phyloP scores from a whole-genome alignment of 1,140 invertebrate species.

The Drosophila repletoides region DNA sequence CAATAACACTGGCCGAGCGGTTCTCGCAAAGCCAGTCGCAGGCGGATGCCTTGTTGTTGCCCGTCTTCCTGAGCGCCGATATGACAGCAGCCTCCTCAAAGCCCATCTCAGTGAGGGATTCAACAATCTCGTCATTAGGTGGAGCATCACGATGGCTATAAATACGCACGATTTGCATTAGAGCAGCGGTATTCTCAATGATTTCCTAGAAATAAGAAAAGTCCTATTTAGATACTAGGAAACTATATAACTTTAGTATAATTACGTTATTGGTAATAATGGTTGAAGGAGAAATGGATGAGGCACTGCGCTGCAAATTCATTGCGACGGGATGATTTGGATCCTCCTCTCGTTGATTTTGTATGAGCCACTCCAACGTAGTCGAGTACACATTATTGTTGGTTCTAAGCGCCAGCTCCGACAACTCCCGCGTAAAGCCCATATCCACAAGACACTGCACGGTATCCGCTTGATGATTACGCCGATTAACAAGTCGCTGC shows the following conservation, averaged over 20 bases:
- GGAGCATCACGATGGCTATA: conserved; percentile 77
- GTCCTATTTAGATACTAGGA: background rate
- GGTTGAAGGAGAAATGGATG: conserved; percentile 70
- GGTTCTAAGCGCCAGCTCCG: conserved; percentile 66
- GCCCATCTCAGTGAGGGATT: conserved; percentile 74
- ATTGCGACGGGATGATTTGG: conserved; percentile 32
- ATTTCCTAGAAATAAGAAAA: conserved; percentile 46
- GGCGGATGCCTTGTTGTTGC: conserved; percentile 79
- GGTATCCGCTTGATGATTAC: conserved; percentile 71
- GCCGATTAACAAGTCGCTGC: conserved; percentile 73
- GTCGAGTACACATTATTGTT: conserved; percentile 72
- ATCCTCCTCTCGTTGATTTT: conserved; percentile 65
- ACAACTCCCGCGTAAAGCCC: conserved; percentile 72
- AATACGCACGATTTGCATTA: conserved; percentile 80
- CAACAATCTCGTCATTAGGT: conserved; percentile 63
- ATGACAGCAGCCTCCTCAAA: conserved; percentile 70
- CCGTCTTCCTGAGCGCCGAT: conserved; percentile 68
- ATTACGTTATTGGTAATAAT: conserved; percentile 73
- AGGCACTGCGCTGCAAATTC: conserved; percentile 60
- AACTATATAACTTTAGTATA: background rate
- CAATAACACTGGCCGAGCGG: conserved; percentile 69
- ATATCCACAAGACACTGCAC: conserved; percentile 79
- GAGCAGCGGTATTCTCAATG: conserved; percentile 72
- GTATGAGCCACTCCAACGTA: conserved; percentile 77
- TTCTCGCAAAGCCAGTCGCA: conserved; percentile 82